A percentile compares a stretch with the other conserved stretches of the same genome.
These are phyloP conservation scores for Thecocarcelia acutangulata DNA, from an alignment of 2,888 invertebrate species.

Conservation along the genomic window DNA sequence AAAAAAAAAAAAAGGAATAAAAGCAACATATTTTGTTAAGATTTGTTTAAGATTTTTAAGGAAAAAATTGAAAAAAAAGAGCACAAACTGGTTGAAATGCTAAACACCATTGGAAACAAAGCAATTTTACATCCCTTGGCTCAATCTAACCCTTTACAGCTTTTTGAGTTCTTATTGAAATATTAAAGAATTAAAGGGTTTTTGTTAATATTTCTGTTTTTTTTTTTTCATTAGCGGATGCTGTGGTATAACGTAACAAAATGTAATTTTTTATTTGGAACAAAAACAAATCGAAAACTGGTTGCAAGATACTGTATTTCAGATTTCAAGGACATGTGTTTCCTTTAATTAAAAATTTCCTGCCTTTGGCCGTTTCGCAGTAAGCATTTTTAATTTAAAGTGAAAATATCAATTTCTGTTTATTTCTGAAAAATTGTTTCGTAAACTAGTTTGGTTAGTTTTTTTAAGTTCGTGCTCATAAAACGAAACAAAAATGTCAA, in stretches of 20 bases:
- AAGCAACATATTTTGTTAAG: constrained; percentile 28
- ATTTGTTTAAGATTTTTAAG: constrained; percentile 24
- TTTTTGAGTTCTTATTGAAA: constrained; percentile 18
- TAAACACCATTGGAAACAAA: constrained; percentile 17
- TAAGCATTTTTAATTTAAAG: constrained; percentile 15
- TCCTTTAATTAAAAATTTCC: constrained; percentile 28
- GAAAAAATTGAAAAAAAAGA: constrained; percentile 25
- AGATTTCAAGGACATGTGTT: constrained; percentile 58
- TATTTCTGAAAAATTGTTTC: not conserved
- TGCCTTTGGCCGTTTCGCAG: constrained; percentile 44
- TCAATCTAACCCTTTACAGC: constrained; percentile 33
- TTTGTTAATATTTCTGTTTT: not conserved
- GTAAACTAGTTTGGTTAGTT: constrained; percentile 18
- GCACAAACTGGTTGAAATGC: constrained; percentile 45
- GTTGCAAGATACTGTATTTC: constrained; percentile 20
- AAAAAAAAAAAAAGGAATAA: not conserved
- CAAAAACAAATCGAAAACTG: constrained; percentile 37
- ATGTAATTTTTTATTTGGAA: constrained; percentile 23
- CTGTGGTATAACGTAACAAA: constrained; percentile 50
- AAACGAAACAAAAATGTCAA: not conserved
- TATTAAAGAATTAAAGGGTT: constrained; percentile 6
- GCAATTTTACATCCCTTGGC: constrained; percentile 38
- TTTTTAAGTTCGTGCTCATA: not conserved
- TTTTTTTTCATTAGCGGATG: constrained; percentile 42
- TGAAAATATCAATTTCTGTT: constrained; percentile 47